Conservation (phyloP, 2,113 vertebrate genomes). For the Nesogale talazaci region DNA sequence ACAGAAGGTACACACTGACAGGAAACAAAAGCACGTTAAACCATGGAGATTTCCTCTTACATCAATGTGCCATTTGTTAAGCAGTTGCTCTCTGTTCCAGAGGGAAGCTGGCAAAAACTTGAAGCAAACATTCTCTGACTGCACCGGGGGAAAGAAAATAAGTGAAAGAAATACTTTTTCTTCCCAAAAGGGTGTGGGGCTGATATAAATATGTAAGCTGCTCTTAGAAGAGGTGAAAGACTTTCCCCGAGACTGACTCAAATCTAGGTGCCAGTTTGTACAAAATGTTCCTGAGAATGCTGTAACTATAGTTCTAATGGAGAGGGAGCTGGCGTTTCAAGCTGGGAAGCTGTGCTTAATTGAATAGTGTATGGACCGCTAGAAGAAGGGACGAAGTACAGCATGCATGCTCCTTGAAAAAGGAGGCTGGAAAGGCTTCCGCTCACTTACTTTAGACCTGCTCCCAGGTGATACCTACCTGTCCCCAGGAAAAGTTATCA, state of each 20-base stretch:
- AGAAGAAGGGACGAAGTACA: neutral
- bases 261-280: neutral
- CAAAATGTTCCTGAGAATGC: constrained; percentile 25
- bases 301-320: neutral
- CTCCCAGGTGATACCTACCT: neutral
- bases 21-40: constrained; percentile 75
- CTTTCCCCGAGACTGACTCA: constrained; percentile 42
- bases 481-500: neutral
- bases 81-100: constrained; percentile 59
- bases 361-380: neutral
- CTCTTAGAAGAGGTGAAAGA: constrained; percentile 52
- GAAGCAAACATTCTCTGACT: constrained; percentile 45
- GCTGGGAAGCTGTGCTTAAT: constrained; percentile 18
- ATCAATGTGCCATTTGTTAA: constrained; percentile 73
- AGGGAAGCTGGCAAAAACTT: constrained; percentile 64
- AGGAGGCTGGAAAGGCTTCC: neutral
- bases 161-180: constrained; percentile 32
- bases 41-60: constrained; percentile 70
- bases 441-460: neutral
- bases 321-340: neutral
- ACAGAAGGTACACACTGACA: constrained; percentile 69
- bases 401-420: neutral
- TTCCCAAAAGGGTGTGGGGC: neutral
- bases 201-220: neutral
- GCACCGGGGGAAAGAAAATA: neutral